Evolutionary conservation across 2,113 vertebrate genomes (phyloP), one percentile per base, ranked within the genome.

Genomic region (Rhipidura dahli): DNA sequence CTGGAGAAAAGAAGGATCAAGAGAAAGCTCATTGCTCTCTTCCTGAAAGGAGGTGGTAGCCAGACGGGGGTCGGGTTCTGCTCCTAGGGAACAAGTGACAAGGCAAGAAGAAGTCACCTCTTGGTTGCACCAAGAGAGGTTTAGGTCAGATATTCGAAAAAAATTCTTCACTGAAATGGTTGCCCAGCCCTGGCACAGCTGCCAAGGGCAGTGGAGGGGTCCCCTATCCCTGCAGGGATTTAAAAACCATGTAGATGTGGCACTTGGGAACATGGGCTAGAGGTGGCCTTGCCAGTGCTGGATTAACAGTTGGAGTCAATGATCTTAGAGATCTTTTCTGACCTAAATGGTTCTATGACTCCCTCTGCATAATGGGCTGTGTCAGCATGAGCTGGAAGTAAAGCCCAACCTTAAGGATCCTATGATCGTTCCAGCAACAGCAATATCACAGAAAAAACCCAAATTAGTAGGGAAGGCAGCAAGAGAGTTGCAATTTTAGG

Each of bases 401-500:
- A 68, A 66, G 39, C 15, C 9, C 19, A 31, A 8, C 13, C 9
- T 21, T 53, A 53, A 60, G 13, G 21, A 27, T 31, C 27, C n/a
- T 47, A 0, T 76, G 54, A 66, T 79, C 71, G 30, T 82, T 96
- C 57, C 93, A 79, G 40, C n/a, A 64, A 76, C 89, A 87, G 49
- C 45, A 88, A n/a, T 91, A 84, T 91, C 21, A 76, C 30, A 80
- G 63, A 53, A 80, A 96, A 94, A 75, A 76, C 39, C 10, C 57
- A 61, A 87, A 92, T 53, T 28, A 60, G 77, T 42, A 50, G 50
- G 26, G 30, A 42, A 73, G 11, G 9, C 20, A 91, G 7, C 12
- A 44, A 68, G 15, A 12, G 5, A 61, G 17, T 33, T 87, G 5
- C 26, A 59, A 19, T 45, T 71, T 72, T 54, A 83, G 26, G 60